These are phyloP conservation scores for Myathropa florea DNA, from an alignment of 2,888 invertebrate species.

Conservation along the genomic window DNA sequence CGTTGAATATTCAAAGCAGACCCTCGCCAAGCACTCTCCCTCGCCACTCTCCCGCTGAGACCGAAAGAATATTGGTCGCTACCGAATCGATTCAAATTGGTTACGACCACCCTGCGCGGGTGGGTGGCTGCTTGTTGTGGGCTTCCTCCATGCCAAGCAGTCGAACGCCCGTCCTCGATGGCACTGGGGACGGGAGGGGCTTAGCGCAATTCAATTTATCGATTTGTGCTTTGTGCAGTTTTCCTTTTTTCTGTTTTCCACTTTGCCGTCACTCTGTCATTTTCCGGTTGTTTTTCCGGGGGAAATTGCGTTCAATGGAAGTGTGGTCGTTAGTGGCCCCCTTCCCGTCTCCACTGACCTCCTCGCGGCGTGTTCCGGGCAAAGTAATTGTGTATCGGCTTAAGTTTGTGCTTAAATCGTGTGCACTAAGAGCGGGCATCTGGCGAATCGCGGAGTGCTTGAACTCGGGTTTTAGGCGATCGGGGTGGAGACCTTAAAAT, in stretches of 20 bases:
- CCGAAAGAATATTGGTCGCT: neutral
- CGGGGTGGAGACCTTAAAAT: neutral
- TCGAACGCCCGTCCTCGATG: neutral
- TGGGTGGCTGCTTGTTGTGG: neutral
- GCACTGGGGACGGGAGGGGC: neutral
- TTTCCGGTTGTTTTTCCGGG: conserved; percentile 17
- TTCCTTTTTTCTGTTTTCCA: neutral
- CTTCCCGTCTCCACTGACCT: neutral
- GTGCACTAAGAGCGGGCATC: neutral
- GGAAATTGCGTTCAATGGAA: conserved; percentile 6
- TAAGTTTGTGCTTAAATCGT: conserved; percentile 4
- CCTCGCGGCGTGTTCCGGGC: neutral
- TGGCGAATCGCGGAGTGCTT: neutral
- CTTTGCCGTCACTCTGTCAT: neutral
- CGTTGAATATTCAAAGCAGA: neutral
- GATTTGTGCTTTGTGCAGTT: conserved; percentile 3
- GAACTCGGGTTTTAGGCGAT: neutral
- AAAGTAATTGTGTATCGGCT: conserved; percentile 8
- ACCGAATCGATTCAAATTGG: conserved; percentile 6
- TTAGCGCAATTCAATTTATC: conserved; percentile 2
- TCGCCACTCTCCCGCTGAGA: neutral
- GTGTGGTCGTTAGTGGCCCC: neutral
- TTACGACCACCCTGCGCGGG: neutral
- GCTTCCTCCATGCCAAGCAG: neutral
- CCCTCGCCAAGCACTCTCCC: neutral